A percentile compares a stretch with the other conserved stretches of the same genome.
These are phyloP conservation scores for Celastrina argiolus DNA, from an alignment of 2,888 invertebrate genomes.

Conservation along the genomic window DNA sequence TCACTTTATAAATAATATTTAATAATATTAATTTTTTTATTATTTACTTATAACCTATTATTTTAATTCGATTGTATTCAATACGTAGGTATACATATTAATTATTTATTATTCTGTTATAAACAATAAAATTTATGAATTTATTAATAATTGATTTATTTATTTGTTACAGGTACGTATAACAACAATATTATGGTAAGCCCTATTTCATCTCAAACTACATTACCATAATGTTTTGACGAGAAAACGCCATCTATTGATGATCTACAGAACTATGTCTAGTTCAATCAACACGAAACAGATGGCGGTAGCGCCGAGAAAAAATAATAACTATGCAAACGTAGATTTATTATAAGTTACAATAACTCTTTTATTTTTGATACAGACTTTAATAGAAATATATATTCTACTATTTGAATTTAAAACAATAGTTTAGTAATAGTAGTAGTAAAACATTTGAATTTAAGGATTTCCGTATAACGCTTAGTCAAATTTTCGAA, in stretches of 20 bases:
- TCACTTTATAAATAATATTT: background rate
- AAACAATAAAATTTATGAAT: background rate
- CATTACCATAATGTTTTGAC: background rate
- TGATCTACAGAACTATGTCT: conserved; percentile 36
- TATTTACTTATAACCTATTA: background rate
- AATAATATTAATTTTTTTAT: background rate
- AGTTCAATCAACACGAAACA: conserved; percentile 42
- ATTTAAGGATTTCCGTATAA: too few relatives aligned
- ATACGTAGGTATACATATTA: too few relatives aligned
- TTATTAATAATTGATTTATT: background rate
- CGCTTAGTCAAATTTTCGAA: background rate
- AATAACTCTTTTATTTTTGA: too few relatives aligned
- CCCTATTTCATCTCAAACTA: background rate
- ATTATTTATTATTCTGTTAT: background rate
- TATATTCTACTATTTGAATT: too few relatives aligned
- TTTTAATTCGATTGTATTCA: too few relatives aligned
- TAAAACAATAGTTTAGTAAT: too few relatives aligned
- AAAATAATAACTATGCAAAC: background rate
- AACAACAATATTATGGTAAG: background rate
- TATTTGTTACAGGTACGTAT: conserved; percentile 54
- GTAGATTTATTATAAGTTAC: too few relatives aligned
- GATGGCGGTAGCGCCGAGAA: conserved; percentile 44
- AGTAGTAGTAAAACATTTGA: too few relatives aligned
- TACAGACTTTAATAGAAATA: too few relatives aligned
- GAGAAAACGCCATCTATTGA: conserved; percentile 51